These are phyloP conservation scores for Drosophila athabasca DNA, from an alignment of 1,140 invertebrate species.

Conservation along the genomic window DNA sequence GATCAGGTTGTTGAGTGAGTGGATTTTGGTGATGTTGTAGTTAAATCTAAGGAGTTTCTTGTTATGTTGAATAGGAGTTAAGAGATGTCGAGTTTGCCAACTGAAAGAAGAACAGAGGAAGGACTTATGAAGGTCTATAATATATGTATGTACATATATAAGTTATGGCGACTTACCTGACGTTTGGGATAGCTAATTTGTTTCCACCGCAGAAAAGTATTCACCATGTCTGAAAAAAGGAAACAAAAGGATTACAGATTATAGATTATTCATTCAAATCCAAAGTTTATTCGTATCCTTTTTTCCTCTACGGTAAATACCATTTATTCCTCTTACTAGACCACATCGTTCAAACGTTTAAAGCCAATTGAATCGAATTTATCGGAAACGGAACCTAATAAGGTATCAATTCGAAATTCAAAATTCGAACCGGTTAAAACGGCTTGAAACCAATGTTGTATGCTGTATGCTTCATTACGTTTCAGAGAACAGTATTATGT, in stretches of 20 bases:
- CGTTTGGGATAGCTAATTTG: slow-evolving; percentile 81
- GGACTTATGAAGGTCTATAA: neutral
- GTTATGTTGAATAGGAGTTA: slow-evolving; percentile 77
- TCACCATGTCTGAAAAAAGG: slow-evolving; percentile 77
- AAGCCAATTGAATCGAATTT: neutral
- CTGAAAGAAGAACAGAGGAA: slow-evolving; percentile 24
- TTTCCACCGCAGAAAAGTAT: slow-evolving; percentile 75
- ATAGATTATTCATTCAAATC: neutral
- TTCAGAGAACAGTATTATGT: neutral
- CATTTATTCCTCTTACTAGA: neutral
- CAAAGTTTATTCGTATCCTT: neutral
- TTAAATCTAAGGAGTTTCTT: slow-evolving; percentile 69
- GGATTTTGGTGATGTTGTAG: slow-evolving; percentile 57
- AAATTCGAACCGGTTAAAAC: slow-evolving; percentile 12
- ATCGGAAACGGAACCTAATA: neutral
- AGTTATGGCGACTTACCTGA: slow-evolving; percentile 51
- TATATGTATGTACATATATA: neutral
- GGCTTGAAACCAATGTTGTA: neutral
- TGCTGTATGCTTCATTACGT: neutral
- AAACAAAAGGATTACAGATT: neutral
- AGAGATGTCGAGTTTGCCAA: slow-evolving; percentile 70
- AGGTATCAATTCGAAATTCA: neutral
- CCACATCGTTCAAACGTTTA: neutral
- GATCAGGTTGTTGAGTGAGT: slow-evolving; percentile 46
- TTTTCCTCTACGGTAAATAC: neutral